Evolutionary conservation across 1,140 invertebrate genomes (phyloP).

Genomic region (Drosophila simulans): DNA sequence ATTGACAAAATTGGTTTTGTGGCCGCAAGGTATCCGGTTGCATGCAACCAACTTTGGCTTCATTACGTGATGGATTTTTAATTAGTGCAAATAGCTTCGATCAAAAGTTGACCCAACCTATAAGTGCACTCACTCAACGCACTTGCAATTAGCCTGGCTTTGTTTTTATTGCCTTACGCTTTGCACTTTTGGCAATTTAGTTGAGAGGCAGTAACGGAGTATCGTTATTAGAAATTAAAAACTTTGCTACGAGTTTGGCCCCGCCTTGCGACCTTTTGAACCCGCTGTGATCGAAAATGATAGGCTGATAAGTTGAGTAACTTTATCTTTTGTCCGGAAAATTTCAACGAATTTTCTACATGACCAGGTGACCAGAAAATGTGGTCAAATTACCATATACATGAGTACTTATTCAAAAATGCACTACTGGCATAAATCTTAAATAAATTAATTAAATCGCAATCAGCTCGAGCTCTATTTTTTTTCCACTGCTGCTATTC

Average conservation of each 20-base stretch:
- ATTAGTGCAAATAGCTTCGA: conserved; percentile 45
- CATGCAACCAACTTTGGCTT: background rate
- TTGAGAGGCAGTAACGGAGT: background rate
- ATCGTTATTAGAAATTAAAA: conserved; percentile 52
- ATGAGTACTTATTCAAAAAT: too few relatives aligned
- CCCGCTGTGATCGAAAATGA: conserved; percentile 6
- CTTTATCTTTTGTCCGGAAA: conserved; percentile 16
- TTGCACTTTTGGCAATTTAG: conserved; percentile 15
- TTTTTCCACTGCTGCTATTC: background rate
- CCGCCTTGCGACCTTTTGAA: background rate
- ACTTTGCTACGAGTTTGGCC: conserved; percentile 58
- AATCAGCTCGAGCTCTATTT: too few relatives aligned
- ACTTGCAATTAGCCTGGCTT: conserved; percentile 9
- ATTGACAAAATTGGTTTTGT: conserved; percentile 20
- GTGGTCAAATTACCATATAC: too few relatives aligned
- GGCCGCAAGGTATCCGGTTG: conserved; percentile 10
- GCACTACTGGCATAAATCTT: too few relatives aligned
- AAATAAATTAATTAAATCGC: too few relatives aligned
- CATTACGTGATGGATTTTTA: conserved; percentile 39
- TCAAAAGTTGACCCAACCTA: conserved; percentile 22
- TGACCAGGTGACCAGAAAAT: too few relatives aligned
- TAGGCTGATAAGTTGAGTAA: conserved; percentile 9
- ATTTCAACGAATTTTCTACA: too few relatives aligned
- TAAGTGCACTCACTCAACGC: conserved; percentile 12
- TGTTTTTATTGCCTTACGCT: conserved; percentile 13